These are phyloP conservation scores for Drosophila ambigua DNA, from an alignment of 1,140 invertebrate genomes.

Conservation along the genomic window DNA sequence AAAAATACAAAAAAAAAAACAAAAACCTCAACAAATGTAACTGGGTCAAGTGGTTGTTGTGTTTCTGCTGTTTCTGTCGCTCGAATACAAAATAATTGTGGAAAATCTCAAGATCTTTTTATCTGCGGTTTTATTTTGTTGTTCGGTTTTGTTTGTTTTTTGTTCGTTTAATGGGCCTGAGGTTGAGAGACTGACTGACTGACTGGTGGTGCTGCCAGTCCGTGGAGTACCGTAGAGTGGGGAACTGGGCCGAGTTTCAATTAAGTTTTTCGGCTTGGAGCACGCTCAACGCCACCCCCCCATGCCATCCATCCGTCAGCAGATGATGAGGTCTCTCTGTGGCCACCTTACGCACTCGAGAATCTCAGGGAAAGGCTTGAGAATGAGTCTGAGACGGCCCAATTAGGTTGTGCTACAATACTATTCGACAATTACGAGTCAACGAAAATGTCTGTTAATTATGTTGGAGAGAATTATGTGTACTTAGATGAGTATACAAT, in stretches of 20 bases:
- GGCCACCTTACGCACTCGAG: slow-evolving; percentile 49
- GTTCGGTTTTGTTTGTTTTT: slow-evolving; percentile 43
- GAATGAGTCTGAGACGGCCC: slow-evolving; percentile 28
- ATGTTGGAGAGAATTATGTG: slow-evolving; percentile 36
- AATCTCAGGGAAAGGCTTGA: slow-evolving; percentile 40
- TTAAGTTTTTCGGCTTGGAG: slow-evolving; percentile 42
- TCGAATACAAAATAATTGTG: slow-evolving; percentile 68
- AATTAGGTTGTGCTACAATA: slow-evolving; percentile 18
- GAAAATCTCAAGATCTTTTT: slow-evolving; percentile 74
- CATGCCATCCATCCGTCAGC: too few relatives aligned
- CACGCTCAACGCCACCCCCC: slow-evolving; percentile 21
- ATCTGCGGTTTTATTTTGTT: slow-evolving; percentile 75
- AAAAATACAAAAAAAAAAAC: slow-evolving; percentile 59
- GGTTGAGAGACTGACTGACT: slow-evolving; percentile 27
- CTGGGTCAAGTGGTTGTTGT: slow-evolving; percentile 66
- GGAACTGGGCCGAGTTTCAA: slow-evolving; percentile 52
- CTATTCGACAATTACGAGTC: slow-evolving; percentile 40
- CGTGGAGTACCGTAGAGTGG: slow-evolving; percentile 22
- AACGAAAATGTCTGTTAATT: slow-evolving; percentile 34
- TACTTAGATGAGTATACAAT: slow-evolving; percentile 3
- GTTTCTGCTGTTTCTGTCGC: slow-evolving; percentile 7
- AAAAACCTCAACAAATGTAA: slow-evolving; percentile 72
- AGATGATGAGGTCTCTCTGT: not conserved
- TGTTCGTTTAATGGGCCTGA: slow-evolving; percentile 44
- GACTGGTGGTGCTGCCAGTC: slow-evolving; percentile 5